phyloP scores from a whole-genome alignment of 1,140 invertebrate species.

The Tribolium castaneum region DNA sequence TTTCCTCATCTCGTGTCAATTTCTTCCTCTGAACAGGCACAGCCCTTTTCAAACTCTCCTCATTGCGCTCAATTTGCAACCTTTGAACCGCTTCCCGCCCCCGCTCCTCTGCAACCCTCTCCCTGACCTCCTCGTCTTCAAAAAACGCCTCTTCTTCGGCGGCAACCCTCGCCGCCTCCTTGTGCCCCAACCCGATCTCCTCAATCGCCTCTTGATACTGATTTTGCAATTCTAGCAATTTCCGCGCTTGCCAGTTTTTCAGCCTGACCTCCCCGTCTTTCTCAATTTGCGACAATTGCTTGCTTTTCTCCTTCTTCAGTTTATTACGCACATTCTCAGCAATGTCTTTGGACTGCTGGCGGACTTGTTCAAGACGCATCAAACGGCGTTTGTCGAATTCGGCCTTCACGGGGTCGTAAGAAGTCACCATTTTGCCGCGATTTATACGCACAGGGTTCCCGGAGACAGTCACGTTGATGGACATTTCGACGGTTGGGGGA shows the following conservation, averaged over 20 bases:
- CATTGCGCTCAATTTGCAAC: constrained; percentile 58
- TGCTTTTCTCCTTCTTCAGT: constrained; percentile 63
- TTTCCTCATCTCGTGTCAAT: constrained; percentile 65
- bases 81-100: constrained; percentile 63
- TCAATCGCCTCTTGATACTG: constrained; percentile 66
- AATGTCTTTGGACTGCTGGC: constrained; percentile 69
- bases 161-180: constrained; percentile 59
- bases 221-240: constrained; percentile 65
- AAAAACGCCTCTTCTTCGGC: constrained; percentile 60
- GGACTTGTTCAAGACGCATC: constrained; percentile 69
- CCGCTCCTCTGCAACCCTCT: constrained; percentile 61
- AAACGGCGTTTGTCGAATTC: constrained; percentile 67
- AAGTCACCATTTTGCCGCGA: constrained; percentile 64
- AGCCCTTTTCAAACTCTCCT: constrained; percentile 52
- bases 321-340: constrained; percentile 65
- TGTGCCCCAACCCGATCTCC: constrained; percentile 66
- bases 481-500: constrained; percentile 62
- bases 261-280: constrained; percentile 63
- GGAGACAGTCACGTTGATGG: constrained; percentile 67
- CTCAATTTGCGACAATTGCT: constrained; percentile 63
- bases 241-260: constrained; percentile 63
- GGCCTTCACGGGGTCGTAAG: constrained; percentile 65
- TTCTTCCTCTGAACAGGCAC: constrained; percentile 61
- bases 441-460: constrained; percentile 66
- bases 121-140: constrained; percentile 58